These are phyloP conservation scores for Parauchenoglanis punctatus DNA, from an alignment of 2,797 vertebrate genomes.

Conservation along the genomic window DNA sequence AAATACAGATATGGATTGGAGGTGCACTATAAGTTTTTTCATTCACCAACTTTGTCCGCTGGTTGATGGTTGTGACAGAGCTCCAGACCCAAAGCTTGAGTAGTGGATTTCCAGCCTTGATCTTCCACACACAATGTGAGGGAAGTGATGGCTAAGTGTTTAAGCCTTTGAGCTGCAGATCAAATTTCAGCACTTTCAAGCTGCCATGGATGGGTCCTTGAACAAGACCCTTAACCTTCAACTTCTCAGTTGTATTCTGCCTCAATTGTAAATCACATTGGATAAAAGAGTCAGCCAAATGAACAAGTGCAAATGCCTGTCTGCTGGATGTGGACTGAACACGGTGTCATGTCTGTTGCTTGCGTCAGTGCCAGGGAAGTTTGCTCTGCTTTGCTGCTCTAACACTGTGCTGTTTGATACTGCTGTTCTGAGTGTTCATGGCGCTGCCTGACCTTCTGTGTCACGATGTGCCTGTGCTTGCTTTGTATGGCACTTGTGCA, in stretches of 20 bases:
- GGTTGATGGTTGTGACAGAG: background rate
- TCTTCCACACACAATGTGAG: background rate
- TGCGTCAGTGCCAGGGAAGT: background rate
- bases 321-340: background rate
- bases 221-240: background rate
- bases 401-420: background rate
- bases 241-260: constrained; percentile 1
- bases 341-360: background rate
- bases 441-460: background rate
- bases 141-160: background rate
- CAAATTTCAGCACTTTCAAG: background rate
- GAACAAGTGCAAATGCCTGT: background rate
- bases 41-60: background rate
- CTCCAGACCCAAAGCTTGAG: background rate
- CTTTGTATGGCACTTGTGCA: background rate
- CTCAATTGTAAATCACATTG: background rate
- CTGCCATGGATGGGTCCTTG: background rate
- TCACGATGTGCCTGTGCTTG: background rate
- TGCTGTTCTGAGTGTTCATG: background rate
- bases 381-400: background rate
- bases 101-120: background rate
- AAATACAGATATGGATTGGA: background rate
- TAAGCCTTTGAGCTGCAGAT: background rate
- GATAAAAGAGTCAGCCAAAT: background rate
- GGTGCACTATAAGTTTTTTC: background rate